A percentile compares a stretch with the other conserved stretches of the same genome.
Evolutionary conservation across 2,797 vertebrate species (phyloP).

Genomic region (Falco berigora): DNA sequence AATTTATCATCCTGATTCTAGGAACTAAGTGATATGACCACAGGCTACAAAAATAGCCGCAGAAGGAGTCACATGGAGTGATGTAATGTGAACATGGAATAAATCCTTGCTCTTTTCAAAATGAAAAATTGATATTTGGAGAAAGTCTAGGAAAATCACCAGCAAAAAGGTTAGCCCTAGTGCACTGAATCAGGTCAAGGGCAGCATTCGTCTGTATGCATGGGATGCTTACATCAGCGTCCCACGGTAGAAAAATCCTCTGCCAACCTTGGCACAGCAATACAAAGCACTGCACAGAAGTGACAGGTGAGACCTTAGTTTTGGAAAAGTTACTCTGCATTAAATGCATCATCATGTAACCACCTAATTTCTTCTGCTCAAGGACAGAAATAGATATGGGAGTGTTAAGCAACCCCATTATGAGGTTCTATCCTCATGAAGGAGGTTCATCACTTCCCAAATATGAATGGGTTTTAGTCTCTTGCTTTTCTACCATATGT

Average conservation of each 20-base stretch:
- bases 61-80: conserved; percentile 15
- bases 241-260: background rate
- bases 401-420: background rate
- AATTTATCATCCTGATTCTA: conserved; percentile 45
- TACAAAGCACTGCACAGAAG: background rate
- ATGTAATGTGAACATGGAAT: conserved; percentile 2
- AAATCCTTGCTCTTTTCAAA: conserved; percentile 27
- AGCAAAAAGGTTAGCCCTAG: background rate
- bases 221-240: background rate
- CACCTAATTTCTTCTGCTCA: background rate
- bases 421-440: background rate
- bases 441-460: background rate
- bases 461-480: background rate
- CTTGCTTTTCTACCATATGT: background rate
- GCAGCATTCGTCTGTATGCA: background rate
- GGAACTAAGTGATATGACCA: conserved; percentile 22
- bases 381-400: background rate
- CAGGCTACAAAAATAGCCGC: conserved; percentile 39
- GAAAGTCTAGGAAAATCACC: background rate
- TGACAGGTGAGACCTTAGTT: background rate
- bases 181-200: background rate
- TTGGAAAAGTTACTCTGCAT: background rate
- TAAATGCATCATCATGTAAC: background rate
- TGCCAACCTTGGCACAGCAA: background rate
- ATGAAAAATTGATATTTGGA: background rate